phyloP scores from a whole-genome alignment of 2,797 vertebrate species.

The Enteromius unitaeniatus region DNA sequence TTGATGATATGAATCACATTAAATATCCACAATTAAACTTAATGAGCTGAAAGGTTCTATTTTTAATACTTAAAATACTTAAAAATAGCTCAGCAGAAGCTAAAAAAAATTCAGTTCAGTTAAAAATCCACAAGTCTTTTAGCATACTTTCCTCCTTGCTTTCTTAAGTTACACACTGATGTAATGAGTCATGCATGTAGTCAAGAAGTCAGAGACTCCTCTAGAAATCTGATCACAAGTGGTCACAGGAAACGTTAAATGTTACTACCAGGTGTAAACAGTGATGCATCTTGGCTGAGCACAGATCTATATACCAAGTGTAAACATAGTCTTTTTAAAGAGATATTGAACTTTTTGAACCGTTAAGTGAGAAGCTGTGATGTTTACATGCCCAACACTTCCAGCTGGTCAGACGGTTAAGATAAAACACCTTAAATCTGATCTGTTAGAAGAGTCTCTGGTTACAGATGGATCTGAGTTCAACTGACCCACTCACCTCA shows the following conservation, averaged over 20 bases:
- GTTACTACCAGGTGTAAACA: constrained; percentile 18
- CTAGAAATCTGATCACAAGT: constrained; percentile 3
- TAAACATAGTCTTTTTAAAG: constrained; percentile 43
- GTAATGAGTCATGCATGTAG: constrained; percentile 19
- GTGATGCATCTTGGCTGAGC: constrained; percentile 1
- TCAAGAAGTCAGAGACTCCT: background rate
- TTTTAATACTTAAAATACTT: too few species aligned
- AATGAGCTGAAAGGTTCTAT: background rate
- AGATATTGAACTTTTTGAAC: constrained; percentile 32
- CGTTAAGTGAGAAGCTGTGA: constrained; percentile 1
- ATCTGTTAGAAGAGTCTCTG: constrained; percentile 27
- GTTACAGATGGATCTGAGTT: constrained; percentile 40
- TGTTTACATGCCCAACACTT: constrained; percentile 36
- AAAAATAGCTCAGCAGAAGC: background rate
- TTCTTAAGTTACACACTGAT: background rate
- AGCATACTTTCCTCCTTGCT: background rate
- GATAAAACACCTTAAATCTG: constrained; percentile 22
- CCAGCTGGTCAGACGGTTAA: constrained; percentile 27
- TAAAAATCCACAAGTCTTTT: background rate
- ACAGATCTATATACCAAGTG: constrained; percentile 16
- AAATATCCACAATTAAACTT: background rate
- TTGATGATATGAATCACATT: background rate
- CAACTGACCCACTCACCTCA: constrained; percentile 12
- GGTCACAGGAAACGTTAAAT: background rate
- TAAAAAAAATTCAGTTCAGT: background rate